Percentiles rank a stretch among this genome's conserved stretches.
These are phyloP conservation scores for Sylvia atricapilla DNA, from an alignment of 2,113 vertebrate genomes.

Conservation along the genomic window DNA sequence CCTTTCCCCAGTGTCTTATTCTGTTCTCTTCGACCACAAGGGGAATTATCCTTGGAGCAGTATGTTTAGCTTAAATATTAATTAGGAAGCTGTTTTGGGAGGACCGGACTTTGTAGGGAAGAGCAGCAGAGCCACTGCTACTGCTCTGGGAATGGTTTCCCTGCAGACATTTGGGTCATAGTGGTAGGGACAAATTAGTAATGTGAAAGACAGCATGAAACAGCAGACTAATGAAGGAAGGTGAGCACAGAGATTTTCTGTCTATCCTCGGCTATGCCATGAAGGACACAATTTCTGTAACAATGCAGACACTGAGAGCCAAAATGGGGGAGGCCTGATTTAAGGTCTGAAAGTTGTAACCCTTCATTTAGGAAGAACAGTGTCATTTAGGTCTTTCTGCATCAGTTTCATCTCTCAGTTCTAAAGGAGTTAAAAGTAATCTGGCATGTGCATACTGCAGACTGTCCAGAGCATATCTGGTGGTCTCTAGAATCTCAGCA, in stretches of 20 bases:
- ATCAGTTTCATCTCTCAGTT: not conserved
- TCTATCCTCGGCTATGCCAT: not conserved
- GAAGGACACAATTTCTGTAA: not conserved
- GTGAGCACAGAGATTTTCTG: not conserved
- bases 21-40: not conserved
- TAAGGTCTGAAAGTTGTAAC: not conserved
- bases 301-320: not conserved
- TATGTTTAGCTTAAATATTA: not conserved
- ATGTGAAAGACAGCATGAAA: not conserved
- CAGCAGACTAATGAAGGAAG: not conserved
- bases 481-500: not conserved
- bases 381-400: not conserved
- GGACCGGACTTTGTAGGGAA: not conserved
- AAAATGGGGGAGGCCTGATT: not conserved
- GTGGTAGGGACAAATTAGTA: not conserved
- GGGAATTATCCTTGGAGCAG: not conserved
- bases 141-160: not conserved
- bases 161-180: not conserved
- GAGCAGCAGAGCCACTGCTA: not conserved
- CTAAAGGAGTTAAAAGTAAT: not conserved
- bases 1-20: not conserved
- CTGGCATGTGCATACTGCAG: not conserved
- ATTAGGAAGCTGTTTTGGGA: not conserved
- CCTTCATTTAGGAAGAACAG: not conserved
- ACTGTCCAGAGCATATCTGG: not conserved